These are phyloP conservation scores for Nyctibius grandis DNA, from an alignment of 2,797 vertebrate genomes.

Conservation along the genomic window DNA sequence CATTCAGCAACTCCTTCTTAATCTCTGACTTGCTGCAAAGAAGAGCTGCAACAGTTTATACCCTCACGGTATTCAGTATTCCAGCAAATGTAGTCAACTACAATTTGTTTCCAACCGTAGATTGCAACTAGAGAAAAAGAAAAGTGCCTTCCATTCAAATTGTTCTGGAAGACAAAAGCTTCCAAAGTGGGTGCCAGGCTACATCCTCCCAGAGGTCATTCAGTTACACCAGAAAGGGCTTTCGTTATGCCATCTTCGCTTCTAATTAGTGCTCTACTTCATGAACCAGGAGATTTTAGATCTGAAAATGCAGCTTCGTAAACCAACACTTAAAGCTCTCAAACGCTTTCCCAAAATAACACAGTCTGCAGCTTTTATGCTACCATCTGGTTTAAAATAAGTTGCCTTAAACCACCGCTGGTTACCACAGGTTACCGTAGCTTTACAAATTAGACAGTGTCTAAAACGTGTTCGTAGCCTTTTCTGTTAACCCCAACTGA, in stretches of 20 bases:
- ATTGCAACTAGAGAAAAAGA: not conserved
- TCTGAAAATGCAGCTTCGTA: constrained; percentile 14
- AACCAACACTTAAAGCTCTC: not conserved
- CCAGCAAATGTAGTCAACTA: not conserved
- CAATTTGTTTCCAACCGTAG: not conserved
- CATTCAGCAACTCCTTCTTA: not conserved
- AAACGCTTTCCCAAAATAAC: not conserved
- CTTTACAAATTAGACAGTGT: not conserved
- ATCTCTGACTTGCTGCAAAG: not conserved
- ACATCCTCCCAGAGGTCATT: not conserved
- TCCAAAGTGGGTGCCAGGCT: not conserved
- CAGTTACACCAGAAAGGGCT: not conserved
- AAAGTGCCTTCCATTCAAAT: constrained; percentile 15
- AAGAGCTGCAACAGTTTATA: not conserved
- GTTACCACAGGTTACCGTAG: not conserved
- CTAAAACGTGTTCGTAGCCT: not conserved
- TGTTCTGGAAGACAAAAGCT: not conserved
- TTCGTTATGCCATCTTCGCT: not conserved
- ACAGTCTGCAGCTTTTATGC: not conserved
- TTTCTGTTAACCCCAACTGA: not conserved
- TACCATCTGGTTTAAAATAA: not conserved
- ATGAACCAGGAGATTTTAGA: not conserved
- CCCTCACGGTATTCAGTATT: not conserved
- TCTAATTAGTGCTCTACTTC: not conserved
- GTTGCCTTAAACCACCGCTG: not conserved